Base-by-base conservation (phyloP, 2,888 invertebrate genomes). In the Portevinia maculata region DNA sequence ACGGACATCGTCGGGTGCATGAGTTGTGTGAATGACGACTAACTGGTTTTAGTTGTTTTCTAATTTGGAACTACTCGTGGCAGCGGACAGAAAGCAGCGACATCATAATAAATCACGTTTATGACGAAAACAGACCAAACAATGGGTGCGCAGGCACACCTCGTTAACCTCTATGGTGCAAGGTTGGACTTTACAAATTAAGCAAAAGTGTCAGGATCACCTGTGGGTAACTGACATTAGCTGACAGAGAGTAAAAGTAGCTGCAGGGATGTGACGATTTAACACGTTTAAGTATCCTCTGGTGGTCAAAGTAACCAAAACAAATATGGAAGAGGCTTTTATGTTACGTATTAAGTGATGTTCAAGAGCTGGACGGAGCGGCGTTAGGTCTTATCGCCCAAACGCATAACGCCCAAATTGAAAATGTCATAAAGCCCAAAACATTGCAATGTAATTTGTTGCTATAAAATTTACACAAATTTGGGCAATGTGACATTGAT, bases 81-180 rank as follows among this genome's bases (percentile, higher is more conserved):
- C 32, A 17, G 30, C 21, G 50, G 50, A 57, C 39, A 62, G 59
- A 37, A 52, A 59, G 48, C 41, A 57, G 70, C 64, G 59, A 76
- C 60, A 70, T 81, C 76, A 65, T 76, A 76, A 81, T 81, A 76
- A 81, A 81, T 81, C 81, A 81, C 70, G 59, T 21, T 76, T 69
- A 75, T 76, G 81, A 76, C 70, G 70, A 76, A 76, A 76, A 34
- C 64, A 52, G 39, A 9, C 59, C 57, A 53, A 59, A 53, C 65
- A 46, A 24, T 53, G 65, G 46, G 57, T 24, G 24, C 71, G 34
- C 44, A 59, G 71, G 64, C 57, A 65, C 32, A 55, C 21, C 52
- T 79, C 71, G 78, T 78, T 71, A 70, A 55, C 65, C 41, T 76
- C 69, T 70, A 28, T 21, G 19, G 52, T 69, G 67, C 34, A 50